Evolutionary conservation across 1,140 invertebrate genomes (phyloP).

Genomic region (Calliopsis andreniformis): DNA sequence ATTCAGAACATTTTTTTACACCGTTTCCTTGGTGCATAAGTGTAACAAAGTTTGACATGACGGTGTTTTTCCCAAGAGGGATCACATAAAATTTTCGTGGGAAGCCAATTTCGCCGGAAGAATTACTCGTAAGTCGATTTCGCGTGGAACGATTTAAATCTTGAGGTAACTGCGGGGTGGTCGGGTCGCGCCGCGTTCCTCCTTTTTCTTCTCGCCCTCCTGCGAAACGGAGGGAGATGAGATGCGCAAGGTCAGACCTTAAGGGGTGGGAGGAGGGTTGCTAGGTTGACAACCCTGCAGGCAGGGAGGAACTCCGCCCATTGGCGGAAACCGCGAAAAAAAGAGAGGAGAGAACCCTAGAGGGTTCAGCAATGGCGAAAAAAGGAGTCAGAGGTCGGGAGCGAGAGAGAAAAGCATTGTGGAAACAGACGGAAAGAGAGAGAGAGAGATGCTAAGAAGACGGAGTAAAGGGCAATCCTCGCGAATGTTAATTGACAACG

Average conservation of each 20-base stretch:
- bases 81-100: constrained; percentile 4
- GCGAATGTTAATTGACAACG: constrained; percentile 71
- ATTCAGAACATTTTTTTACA: too few relatives aligned
- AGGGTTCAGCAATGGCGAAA: constrained; percentile 69
- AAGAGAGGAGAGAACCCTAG: constrained; percentile 55
- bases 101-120: constrained; percentile 30
- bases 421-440: constrained; percentile 25
- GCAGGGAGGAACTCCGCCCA: constrained; percentile 71
- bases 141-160: constrained; percentile 59
- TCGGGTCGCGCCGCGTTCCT: constrained; percentile 42
- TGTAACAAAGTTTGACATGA: too few relatives aligned
- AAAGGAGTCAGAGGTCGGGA: constrained; percentile 56
- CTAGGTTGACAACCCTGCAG: constrained; percentile 70
- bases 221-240: constrained; percentile 56
- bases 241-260: constrained; percentile 69
- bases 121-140: constrained; percentile 53
- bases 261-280: constrained; percentile 72
- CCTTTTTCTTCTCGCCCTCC: constrained; percentile 52
- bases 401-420: constrained; percentile 31
- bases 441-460: neutral
- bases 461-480: constrained; percentile 47
- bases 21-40: too few relatives aligned
- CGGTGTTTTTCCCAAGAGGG: too few relatives aligned
- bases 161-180: constrained; percentile 57
- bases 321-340: constrained; percentile 67